Base-by-base conservation (phyloP, 2,888 invertebrate species). In the Aleiodes leptofemur region DNA sequence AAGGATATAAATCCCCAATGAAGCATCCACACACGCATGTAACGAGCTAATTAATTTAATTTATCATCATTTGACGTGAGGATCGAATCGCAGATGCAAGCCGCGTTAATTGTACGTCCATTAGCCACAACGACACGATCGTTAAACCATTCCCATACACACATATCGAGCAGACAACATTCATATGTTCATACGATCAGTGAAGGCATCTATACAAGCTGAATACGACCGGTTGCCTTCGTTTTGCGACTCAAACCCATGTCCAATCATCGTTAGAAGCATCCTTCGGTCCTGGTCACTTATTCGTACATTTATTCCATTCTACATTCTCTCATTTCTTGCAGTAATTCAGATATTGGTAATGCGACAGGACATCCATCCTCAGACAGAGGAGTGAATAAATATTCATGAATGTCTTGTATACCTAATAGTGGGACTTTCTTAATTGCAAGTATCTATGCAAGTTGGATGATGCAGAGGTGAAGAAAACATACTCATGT, bases 41-140 rank as follows among this genome's bases (percentile, higher is more conserved):
- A 85, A 85, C 83, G 83, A 86, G 86, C 85, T 86, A 86, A 87
- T 86, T 85, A 86, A 86, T 84, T 86, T 84, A 84, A 86, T 87
- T 86, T 86, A 87, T 86, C 84, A 84, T 81, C 84, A 83, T 82
- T 85, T 85, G 82, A 83, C 85, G 83, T 81, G 81, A 84, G 80
- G 83, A 84, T 87, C 83, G 84, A 83, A 85, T 85, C 83, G 84
- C 77, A 86, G 85, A 86, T 85, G 85, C 81, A 80, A 82, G 82
- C 82, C 82, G 83, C 85, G 86, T 87, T 86, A 85, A 86, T 86
- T 86, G 83, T 83, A 81, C 82, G 83, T 85, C 86, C 84, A 87
- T 87, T 86, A 86, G 86, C 68, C 31, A 70, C 83, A 81, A 79
- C 82, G 85, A 85, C 85, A 83, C 83, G 82, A 84, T 85, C 84